Evolutionary conservation across 2,888 invertebrate genomes (phyloP).

Genomic region (Litoditis marina): DNA sequence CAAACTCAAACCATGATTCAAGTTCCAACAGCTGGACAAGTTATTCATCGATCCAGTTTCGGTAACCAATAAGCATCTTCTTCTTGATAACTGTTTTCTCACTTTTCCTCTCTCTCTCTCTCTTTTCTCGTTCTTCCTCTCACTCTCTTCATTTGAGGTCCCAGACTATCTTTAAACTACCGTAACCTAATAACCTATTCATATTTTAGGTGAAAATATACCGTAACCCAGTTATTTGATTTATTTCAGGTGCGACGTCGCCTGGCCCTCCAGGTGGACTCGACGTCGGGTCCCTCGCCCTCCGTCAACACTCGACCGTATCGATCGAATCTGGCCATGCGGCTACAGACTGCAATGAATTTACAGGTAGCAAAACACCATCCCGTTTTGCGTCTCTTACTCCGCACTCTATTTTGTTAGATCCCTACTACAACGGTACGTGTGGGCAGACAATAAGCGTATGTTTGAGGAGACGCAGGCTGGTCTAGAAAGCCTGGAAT

Average conservation of each 20-base stretch:
- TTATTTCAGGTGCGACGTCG: slow-evolving; percentile 36
- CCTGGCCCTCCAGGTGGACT: slow-evolving; percentile 38
- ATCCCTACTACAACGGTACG: too few relatives aligned
- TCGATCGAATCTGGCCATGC: slow-evolving; percentile 39
- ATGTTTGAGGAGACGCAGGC: too few relatives aligned
- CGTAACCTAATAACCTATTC: neutral
- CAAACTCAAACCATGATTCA: too few relatives aligned
- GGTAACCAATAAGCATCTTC: too few relatives aligned
- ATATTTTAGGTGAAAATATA: too few relatives aligned
- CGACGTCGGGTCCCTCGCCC: slow-evolving; percentile 28
- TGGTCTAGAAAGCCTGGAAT: too few relatives aligned
- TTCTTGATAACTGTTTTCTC: too few relatives aligned
- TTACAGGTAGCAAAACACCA: too few relatives aligned
- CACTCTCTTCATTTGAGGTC: neutral
- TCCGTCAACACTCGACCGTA: slow-evolving; percentile 36
- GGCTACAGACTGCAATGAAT: slow-evolving; percentile 72
- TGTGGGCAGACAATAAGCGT: too few relatives aligned
- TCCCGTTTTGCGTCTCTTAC: too few relatives aligned
- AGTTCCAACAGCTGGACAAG: too few relatives aligned
- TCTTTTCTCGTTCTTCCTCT: neutral
- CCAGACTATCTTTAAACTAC: neutral
- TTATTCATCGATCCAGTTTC: too few relatives aligned
- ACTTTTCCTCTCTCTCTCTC: slow-evolving; percentile 3
- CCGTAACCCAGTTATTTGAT: slow-evolving; percentile 1
- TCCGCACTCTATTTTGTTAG: neutral